These are phyloP conservation scores for Zaprionus capensis DNA, from an alignment of 1,140 invertebrate genomes.

Conservation along the genomic window DNA sequence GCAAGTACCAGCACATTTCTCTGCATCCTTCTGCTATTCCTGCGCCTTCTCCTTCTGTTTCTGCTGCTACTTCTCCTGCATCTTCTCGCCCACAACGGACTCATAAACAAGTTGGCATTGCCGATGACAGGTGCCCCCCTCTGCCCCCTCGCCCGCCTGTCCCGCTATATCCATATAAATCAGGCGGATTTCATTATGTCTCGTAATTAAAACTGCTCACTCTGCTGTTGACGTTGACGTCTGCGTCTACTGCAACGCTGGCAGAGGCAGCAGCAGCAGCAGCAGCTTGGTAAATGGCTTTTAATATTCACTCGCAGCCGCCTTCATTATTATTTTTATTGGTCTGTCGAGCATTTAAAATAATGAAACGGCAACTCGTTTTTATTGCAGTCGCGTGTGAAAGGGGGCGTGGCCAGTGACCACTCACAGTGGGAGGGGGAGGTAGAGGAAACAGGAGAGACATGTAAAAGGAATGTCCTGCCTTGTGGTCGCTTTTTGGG, in stretches of 20 bases:
- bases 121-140: constrained; percentile 31
- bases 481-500: constrained; percentile 7
- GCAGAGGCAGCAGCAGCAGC: neutral
- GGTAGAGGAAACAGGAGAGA: neutral
- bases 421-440: neutral
- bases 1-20: constrained; percentile 13
- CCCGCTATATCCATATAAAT: constrained; percentile 40
- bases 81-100: constrained; percentile 32
- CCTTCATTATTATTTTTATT: constrained; percentile 54
- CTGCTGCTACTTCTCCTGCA: constrained; percentile 8
- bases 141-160: neutral
- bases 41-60: neutral
- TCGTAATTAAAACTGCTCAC: constrained; percentile 58
- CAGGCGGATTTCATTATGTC: constrained; percentile 57
- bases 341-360: constrained; percentile 44
- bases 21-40: neutral
- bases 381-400: constrained; percentile 4
- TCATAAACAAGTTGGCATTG: constrained; percentile 39
- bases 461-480: constrained; percentile 2
- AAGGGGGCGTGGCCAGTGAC: constrained; percentile 8
- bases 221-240: constrained; percentile 12
- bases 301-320: constrained; percentile 46
- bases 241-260: neutral
- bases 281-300: constrained; percentile 35
- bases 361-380: constrained; percentile 31